Percentiles rank a stretch among this genome's conserved stretches.
Evolutionary conservation across 2,113 vertebrate genomes (phyloP).

Genomic region (Anhinga rufa): DNA sequence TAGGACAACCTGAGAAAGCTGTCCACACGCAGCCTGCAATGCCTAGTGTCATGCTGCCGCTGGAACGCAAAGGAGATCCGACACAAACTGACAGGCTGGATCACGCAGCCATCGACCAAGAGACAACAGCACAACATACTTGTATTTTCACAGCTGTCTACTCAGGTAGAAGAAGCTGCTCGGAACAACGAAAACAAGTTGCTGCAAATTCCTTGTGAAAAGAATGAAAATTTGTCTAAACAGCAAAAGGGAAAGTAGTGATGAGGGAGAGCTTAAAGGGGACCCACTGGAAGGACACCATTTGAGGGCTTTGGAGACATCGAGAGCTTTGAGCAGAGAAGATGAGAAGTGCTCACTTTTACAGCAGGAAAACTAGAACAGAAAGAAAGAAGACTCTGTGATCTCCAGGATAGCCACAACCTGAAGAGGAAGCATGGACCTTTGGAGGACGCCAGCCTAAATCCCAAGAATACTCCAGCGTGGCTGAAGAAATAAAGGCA

Average conservation of each 20-base stretch:
- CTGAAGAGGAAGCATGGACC: background rate
- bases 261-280: background rate
- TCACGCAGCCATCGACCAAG: background rate
- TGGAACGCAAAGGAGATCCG: accelerated
- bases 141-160: background rate
- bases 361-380: background rate
- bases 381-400: background rate
- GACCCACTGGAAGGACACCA: background rate
- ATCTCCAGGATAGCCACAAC: background rate
- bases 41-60: accelerated
- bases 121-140: background rate
- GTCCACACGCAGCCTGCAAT: background rate
- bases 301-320: background rate
- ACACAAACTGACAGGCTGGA: background rate
- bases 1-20: background rate
- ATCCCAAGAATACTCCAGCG: background rate
- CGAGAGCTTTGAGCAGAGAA: background rate
- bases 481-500: background rate
- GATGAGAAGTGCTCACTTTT: background rate
- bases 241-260: background rate
- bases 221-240: background rate
- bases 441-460: background rate
- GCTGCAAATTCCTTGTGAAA: background rate
- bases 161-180: background rate
- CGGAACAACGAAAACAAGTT: background rate